These are phyloP conservation scores for Mongoloraphidia duomilia DNA, from an alignment of 2,888 invertebrate genomes.

Conservation along the genomic window DNA sequence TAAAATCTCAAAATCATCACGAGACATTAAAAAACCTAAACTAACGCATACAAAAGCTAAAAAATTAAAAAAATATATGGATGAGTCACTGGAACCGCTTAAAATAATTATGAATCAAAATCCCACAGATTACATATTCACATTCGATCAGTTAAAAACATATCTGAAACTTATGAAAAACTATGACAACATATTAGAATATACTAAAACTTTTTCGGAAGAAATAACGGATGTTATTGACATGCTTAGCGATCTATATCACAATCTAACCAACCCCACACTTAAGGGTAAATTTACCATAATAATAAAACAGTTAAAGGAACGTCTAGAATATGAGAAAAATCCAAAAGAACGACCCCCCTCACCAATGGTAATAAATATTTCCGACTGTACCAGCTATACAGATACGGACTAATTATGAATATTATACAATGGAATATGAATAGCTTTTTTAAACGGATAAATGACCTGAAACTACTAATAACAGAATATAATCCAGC, in stretches of 20 bases:
- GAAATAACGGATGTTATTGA: neutral
- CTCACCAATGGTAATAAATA: neutral
- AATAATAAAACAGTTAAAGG: constrained; percentile 5
- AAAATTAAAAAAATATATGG: neutral
- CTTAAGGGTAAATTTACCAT: constrained; percentile 8
- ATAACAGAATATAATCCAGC: neutral
- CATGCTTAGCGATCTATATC: constrained; percentile 4
- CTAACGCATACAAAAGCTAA: neutral
- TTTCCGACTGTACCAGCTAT: too few species aligned
- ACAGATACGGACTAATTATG: too few species aligned
- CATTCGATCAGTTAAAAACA: constrained; percentile 2
- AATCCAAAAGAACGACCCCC: neutral
- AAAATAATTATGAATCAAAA: constrained; percentile 1
- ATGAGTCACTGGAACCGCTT: neutral
- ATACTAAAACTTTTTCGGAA: neutral
- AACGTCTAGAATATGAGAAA: neutral
- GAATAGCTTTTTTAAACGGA: neutral
- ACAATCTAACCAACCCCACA: neutral
- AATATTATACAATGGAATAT: constrained; percentile 1
- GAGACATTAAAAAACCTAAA: neutral
- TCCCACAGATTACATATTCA: neutral
- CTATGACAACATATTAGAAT: neutral
- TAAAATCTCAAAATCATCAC: neutral
- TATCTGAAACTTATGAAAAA: constrained; percentile 2
- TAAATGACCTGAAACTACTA: neutral